These are phyloP conservation scores for Sebastes cheni DNA, from an alignment of 2,797 vertebrate genomes.

Conservation along the genomic window DNA sequence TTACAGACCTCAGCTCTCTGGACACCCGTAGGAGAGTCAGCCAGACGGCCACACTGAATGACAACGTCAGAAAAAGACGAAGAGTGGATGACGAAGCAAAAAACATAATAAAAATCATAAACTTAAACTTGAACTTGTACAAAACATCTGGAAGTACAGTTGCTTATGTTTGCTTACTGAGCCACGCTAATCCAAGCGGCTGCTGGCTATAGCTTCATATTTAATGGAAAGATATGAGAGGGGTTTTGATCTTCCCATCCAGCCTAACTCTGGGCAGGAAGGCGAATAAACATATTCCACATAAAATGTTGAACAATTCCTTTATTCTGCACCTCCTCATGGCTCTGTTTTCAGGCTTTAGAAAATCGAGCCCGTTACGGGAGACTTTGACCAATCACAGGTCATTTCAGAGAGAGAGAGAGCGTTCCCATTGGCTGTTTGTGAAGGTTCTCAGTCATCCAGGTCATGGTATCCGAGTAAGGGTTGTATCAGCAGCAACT, in stretches of 20 bases:
- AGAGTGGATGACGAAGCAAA: conserved; percentile 18
- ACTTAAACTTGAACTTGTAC: background rate
- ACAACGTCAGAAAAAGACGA: conserved; percentile 24
- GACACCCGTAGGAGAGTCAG: conserved; percentile 39
- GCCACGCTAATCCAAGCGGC: background rate
- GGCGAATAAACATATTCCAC: background rate
- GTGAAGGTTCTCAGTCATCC: too few species aligned
- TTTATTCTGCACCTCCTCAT: too few species aligned
- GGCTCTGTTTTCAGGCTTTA: too few species aligned
- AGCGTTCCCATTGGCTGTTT: too few species aligned
- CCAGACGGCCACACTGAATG: background rate
- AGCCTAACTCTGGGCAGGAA: background rate
- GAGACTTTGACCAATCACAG: too few species aligned
- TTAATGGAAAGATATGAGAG: background rate
- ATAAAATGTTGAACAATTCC: too few species aligned
- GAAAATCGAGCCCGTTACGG: too few species aligned
- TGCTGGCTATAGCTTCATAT: background rate
- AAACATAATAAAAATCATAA: background rate
- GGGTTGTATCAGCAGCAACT: too few species aligned
- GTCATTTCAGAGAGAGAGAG: too few species aligned
- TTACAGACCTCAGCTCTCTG: conserved; percentile 50
- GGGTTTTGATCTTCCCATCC: background rate
- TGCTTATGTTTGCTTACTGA: too few species aligned
- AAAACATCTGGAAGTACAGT: too few species aligned
- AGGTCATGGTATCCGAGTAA: too few species aligned